Conservation (phyloP, 2,113 vertebrate genomes). For the Trachemys scripta region DNA sequence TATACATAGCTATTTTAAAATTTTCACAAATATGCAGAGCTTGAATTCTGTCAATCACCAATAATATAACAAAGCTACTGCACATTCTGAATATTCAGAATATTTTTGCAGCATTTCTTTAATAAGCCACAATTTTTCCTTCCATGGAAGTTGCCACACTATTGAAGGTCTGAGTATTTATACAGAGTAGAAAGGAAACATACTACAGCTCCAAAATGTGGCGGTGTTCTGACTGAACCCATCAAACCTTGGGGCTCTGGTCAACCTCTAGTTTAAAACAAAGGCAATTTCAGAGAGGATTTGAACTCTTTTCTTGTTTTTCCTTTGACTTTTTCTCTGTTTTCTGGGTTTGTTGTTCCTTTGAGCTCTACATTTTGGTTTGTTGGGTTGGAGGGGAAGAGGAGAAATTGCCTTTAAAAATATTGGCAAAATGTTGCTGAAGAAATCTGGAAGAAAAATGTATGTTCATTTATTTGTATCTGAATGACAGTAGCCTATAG, state of each 20-base stretch:
- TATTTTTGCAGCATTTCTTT: no score
- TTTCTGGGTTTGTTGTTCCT: neutral
- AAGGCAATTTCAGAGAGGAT: neutral
- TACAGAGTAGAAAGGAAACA: neutral
- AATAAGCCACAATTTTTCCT: no score
- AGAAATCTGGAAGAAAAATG: neutral
- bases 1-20: no score
- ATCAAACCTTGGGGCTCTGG: neutral
- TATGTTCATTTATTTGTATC: fast-evolving
- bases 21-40: no score
- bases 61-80: no score
- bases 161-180: no score
- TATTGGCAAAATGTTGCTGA: neutral
- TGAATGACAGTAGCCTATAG: neutral
- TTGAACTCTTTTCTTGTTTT: neutral
- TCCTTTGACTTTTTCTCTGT: neutral
- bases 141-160: no score
- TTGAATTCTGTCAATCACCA: no score
- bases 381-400: neutral
- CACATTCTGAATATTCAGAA: no score
- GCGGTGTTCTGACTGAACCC: neutral
- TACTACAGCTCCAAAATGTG: no score
- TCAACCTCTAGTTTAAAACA: neutral
- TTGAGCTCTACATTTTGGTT: neutral
- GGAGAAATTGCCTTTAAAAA: neutral